Conservation (phyloP, 2,113 vertebrate genomes). For the Narcine bancroftii region DNA sequence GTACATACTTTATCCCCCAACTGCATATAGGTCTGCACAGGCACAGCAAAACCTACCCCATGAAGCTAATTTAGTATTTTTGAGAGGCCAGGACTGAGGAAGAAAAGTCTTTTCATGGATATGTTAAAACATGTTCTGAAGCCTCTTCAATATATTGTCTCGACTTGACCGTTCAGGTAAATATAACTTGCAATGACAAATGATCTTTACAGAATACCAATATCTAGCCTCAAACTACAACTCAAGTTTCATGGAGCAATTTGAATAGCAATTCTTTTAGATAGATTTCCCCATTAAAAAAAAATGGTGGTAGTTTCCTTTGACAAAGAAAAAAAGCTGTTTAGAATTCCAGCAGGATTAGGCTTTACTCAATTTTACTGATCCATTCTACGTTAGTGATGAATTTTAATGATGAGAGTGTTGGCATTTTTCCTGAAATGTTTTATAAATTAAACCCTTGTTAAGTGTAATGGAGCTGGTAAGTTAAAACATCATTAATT, state of each 20-base stretch:
- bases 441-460: not conserved
- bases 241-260: not conserved
- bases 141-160: not conserved
- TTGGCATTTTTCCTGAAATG: not conserved
- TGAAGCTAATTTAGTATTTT: not conserved
- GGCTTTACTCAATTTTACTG: not conserved
- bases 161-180: not conserved
- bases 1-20: not conserved
- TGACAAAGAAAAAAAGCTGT: slow-evolving; percentile 6
- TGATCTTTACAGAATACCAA: not conserved
- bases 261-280: too few relatives aligned
- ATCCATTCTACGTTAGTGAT: too few relatives aligned
- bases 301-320: not conserved
- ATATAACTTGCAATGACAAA: not conserved
- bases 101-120: not conserved
- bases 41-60: not conserved
- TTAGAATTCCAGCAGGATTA: not conserved
- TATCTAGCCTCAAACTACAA: not conserved
- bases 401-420: not conserved
- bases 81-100: not conserved
- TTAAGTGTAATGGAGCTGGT: not conserved
- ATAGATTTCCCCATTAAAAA: not conserved
- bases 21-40: not conserved
- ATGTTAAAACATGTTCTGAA: not conserved
- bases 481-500: not conserved